Evolutionary conservation across 2,113 vertebrate genomes (phyloP), one percentile per base, ranked within the genome.

Genomic region (Climacteris rufus): DNA sequence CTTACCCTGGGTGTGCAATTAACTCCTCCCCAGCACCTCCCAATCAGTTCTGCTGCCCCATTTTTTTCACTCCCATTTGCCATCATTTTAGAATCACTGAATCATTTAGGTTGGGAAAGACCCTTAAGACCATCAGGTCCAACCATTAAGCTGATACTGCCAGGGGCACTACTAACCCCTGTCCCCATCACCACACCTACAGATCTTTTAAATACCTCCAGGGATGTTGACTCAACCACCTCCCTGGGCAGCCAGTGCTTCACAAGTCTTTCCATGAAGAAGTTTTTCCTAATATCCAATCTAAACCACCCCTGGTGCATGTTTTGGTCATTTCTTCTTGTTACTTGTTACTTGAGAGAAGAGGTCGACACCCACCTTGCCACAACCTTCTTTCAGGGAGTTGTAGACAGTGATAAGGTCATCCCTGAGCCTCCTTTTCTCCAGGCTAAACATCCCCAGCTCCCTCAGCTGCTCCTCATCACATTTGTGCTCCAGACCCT

Each of bases 331-430:
- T 76, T 49, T 69, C 35, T 25, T 83, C 25, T 60, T 68, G n/a
- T 27, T 17, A 25, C 7, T 35, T 83, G 15, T 61, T 69, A 49
- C 39, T 1, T 40, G 18, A 45, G 30, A 35, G 25, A 83, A 76
- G 70, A 31, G 21, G 28, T 5, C 0, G 0, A 75, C 13, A 24
- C n/a, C 19, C 16, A 12, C 24, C 28, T 60, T 16, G 30, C 17
- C 40, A 47, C 24, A n/a, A n/a, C 16, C 45, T 60, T 19, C 39
- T 75, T 89, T 66, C 33, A 53, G 28, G 13, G 13, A n/a, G 23
- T 11, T 53, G 28, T 28, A 66, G 60, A 40, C 13, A 39, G 45
- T 19, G 35, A 6, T 45, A 9, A 60, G 24, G n/a, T 82, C n/a
- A n/a, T 20, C 18, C n/a, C 16, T 10, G 20, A 75, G 11, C n/a